Evolutionary conservation across 2,888 invertebrate genomes (phyloP), one percentile per base, ranked within the genome.

Genomic region (Bellardia pandia): DNA sequence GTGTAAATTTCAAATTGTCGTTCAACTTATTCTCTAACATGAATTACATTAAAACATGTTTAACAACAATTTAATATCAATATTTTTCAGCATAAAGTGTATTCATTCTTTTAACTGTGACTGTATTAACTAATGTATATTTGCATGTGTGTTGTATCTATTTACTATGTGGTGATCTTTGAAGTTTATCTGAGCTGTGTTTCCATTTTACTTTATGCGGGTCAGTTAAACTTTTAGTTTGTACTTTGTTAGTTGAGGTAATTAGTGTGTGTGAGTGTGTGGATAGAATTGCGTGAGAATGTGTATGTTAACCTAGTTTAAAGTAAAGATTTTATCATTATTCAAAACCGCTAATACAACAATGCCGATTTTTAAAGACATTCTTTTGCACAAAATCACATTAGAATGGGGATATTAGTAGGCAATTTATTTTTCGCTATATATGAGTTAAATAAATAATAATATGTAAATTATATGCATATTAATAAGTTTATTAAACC

Each of bases 121-220:
- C 81, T 66, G 81, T 81, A 16, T 13, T 48, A 11, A 30, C 11
- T 48, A 56, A 33, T 71, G 9, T 14, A 13, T 42, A 14, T 48
- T 11, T n/a, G 2, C 74, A 23, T 74, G 37, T 45, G 9, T 51
- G 56, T 66, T 71, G 14, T 56, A 51, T 76, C 68, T 72, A 53
- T 84, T 81, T 77, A 60, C 77, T 58, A 30, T 83, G 81, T 23
- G 84, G 85, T 85, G 75, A 87, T 87, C 85, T 85, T 87, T 87
- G 56, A 87, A 81, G 72, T 64, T 83, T 74, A 56, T 86, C 60
- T 76, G 72, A 84, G 56, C 80, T 79, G 42, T 79, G 16, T 68
- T 81, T 74, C 45, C 60, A 78, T 81, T 74, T 60, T 30, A 74
- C 77, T 81, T 78, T 51, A 76, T 83, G 81, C 77, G 85, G 85